phyloP scores from a whole-genome alignment of 2,888 invertebrate genomes.

The Stictocephala bisonia region DNA sequence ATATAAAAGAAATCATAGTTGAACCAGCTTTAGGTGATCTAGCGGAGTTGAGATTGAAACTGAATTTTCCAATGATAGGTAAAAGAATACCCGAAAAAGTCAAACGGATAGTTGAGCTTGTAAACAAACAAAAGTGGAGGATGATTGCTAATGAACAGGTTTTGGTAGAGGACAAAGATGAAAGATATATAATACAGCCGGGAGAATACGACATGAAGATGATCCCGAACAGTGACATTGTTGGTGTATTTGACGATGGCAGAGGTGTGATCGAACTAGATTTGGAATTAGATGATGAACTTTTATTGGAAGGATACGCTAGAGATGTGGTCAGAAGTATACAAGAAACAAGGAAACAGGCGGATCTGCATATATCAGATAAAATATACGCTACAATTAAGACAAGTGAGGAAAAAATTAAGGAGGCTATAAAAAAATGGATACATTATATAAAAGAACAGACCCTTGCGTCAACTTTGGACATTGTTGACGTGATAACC shows the following conservation, averaged over 20 bases:
- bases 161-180: neutral
- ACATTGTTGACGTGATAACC: neutral
- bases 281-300: neutral
- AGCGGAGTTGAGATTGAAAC: neutral
- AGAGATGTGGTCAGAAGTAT: conserved; percentile 32
- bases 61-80: conserved; percentile 2
- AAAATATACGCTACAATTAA: conserved; percentile 8
- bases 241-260: conserved; percentile 11
- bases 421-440: conserved; percentile 23
- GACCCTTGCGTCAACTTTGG: conserved; percentile 20
- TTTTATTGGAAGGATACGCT: conserved; percentile 10
- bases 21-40: neutral
- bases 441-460: conserved; percentile 30
- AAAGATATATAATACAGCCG: conserved; percentile 1
- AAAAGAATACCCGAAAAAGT: conserved; percentile 23
- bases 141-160: neutral
- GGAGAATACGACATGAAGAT: conserved; percentile 18
- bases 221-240: neutral
- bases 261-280: conserved; percentile 10
- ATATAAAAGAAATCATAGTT: conserved; percentile 54
- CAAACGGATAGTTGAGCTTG: conserved; percentile 5
- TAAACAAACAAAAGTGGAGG: conserved; percentile 18
- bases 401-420: neutral
- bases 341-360: conserved; percentile 34
- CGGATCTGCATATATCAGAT: conserved; percentile 21